Evolutionary conservation across 2,888 invertebrate species (phyloP).

Genomic region (Anagyrus pseudococci): DNA sequence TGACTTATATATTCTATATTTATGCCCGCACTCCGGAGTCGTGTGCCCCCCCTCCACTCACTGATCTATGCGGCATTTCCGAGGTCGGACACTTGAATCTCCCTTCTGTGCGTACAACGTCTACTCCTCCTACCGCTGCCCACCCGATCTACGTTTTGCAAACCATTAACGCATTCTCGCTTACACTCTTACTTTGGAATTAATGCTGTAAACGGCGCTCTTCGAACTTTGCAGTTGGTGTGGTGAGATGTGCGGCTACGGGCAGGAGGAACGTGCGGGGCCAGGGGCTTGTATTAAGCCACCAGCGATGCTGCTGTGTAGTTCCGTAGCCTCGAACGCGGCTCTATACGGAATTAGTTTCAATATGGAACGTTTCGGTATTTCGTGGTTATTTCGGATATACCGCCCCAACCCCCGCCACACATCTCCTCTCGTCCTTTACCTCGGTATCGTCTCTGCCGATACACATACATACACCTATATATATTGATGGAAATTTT

Average conservation of each 20-base stretch:
- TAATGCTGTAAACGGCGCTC: conserved; percentile 7
- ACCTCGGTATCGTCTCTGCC: no score
- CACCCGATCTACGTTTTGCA: neutral
- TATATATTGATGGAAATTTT: no score
- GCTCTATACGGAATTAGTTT: conserved; percentile 10
- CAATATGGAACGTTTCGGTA: conserved; percentile 4
- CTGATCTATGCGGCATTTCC: conserved; percentile 59
- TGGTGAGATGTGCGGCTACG: no score
- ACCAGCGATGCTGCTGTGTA: no score
- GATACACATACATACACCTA: no score
- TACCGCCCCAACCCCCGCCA: no score
- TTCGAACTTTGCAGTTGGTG: conserved; percentile 22
- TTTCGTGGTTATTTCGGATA: conserved; percentile 7
- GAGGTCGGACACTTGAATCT: conserved; percentile 1
- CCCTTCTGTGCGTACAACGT: neutral
- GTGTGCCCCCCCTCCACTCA: conserved; percentile 20
- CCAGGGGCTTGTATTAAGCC: no score
- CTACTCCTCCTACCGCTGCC: no score
- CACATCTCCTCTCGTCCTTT: no score
- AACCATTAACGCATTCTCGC: conserved; percentile 44
- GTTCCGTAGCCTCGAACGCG: no score
- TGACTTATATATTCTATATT: no score
- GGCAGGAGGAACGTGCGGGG: no score
- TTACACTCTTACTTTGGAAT: conserved; percentile 14
- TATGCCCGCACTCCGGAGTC: neutral